phyloP scores from a whole-genome alignment of 2,888 invertebrate species.

The Herminia tarsipennalis region DNA sequence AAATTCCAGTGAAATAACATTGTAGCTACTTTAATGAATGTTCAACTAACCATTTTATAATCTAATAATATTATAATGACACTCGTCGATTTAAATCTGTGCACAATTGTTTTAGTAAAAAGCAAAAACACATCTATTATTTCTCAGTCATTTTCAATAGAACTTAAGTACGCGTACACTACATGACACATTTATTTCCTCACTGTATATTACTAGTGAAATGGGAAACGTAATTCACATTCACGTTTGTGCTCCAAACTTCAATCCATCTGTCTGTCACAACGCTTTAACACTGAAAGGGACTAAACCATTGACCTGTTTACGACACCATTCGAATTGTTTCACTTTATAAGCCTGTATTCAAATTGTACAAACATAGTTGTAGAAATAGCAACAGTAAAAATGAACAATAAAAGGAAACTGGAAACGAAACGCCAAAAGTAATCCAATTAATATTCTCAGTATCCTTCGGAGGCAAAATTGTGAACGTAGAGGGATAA shows the following conservation, averaged over 20 bases:
- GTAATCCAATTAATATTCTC: constrained; percentile 32
- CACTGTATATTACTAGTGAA: constrained; percentile 6
- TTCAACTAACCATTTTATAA: too few relatives aligned
- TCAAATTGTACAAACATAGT: not conserved
- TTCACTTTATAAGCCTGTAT: not conserved
- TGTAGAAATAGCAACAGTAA: constrained; percentile 12
- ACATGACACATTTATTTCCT: constrained; percentile 2
- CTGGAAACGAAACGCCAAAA: constrained; percentile 13
- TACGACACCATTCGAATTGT: not conserved
- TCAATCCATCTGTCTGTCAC: constrained; percentile 38
- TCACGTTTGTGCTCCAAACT: constrained; percentile 38
- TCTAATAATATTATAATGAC: too few relatives aligned
- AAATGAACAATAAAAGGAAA: constrained; percentile 11
- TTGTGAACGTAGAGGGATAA: constrained; percentile 17
- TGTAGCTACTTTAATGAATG: too few relatives aligned
- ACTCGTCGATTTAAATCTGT: too few relatives aligned
- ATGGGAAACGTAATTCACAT: constrained; percentile 41
- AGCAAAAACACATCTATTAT: too few relatives aligned
- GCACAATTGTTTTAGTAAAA: too few relatives aligned
- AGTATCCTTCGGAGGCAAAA: constrained; percentile 10
- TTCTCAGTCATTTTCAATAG: too few relatives aligned
- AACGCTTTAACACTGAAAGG: constrained; percentile 36
- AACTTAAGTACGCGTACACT: too few relatives aligned
- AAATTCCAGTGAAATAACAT: too few relatives aligned
- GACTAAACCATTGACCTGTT: constrained; percentile 18